Evolutionary conservation across 53 echinoderm and acorn worm genomes (phyloP).

Genomic region (Holothuria scabra): DNA sequence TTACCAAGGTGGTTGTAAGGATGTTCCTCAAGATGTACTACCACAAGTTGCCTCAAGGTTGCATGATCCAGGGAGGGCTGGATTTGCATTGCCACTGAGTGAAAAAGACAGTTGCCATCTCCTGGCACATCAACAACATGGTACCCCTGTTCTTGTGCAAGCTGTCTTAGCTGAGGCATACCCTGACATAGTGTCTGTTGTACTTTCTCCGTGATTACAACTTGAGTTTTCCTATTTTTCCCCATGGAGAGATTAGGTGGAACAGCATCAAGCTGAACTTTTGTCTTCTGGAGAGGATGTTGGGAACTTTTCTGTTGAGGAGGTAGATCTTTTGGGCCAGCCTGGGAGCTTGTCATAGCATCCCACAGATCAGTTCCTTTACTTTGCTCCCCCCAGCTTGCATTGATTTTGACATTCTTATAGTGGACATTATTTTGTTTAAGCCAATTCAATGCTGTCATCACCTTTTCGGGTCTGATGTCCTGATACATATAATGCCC

Average conservation of each 20-base stretch:
- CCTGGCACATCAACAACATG: conserved; percentile 17
- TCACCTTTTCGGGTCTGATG: conserved; percentile 9
- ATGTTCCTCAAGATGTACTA: not conserved
- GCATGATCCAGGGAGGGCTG: not conserved
- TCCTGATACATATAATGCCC: conserved; percentile 25
- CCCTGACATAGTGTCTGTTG: no score
- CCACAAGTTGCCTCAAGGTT: not conserved
- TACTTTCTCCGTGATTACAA: no score
- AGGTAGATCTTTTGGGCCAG: not conserved
- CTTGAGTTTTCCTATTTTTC: no score
- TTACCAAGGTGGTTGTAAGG: conserved; percentile 4
- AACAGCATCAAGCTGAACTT: no score
- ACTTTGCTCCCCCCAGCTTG: conserved; percentile 32
- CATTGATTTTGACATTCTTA: conserved; percentile 20
- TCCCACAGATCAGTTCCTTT: conserved; percentile 25
- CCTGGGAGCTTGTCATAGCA: not conserved
- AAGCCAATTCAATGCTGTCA: not conserved
- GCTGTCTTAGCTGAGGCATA: no score
- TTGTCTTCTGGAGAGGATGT: no score
- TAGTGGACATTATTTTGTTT: conserved; percentile 32
- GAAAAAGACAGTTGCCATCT: conserved; percentile 33
- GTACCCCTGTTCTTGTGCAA: not conserved
- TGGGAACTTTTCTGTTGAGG: no score
- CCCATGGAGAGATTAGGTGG: no score
- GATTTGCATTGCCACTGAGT: not conserved